Conservation (phyloP, 2,888 invertebrate genomes). For the Acleris cristana region DNA sequence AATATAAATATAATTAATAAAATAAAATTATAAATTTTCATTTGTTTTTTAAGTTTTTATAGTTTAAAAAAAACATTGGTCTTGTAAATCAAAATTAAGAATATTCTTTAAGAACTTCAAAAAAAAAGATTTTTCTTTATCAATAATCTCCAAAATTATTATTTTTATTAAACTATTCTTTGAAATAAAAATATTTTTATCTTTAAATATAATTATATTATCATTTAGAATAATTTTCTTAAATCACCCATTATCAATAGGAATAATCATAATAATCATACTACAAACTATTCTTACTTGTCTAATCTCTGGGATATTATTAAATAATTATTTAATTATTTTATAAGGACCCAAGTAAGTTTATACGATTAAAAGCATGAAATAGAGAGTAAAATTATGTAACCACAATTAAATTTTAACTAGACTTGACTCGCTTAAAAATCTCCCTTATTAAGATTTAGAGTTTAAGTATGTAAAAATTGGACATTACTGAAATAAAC, state of each 20-base stretch:
- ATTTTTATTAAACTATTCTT: conserved; percentile 87
- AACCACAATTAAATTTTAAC: too few species aligned
- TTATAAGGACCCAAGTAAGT: too few species aligned
- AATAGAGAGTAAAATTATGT: too few species aligned
- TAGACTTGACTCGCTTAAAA: too few species aligned
- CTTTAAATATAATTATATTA: conserved; percentile 63
- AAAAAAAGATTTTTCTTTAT: conserved; percentile 81
- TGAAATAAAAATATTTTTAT: conserved; percentile 72
- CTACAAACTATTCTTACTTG: conserved; percentile 78
- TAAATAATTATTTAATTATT: too few species aligned
- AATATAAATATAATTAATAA: conserved; percentile 74
- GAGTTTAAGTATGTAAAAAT: too few species aligned
- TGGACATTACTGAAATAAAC: too few species aligned
- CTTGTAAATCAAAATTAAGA: conserved; percentile 87
- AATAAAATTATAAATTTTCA: conserved; percentile 73
- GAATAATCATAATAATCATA: conserved; percentile 80
- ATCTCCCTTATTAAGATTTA: too few species aligned
- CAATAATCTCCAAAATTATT: conserved; percentile 88
- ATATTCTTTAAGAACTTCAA: conserved; percentile 84
- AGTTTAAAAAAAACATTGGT: conserved; percentile 87
- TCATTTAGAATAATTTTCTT: conserved; percentile 59
- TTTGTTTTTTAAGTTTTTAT: conserved; percentile 77
- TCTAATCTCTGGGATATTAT: conserved; percentile 74
- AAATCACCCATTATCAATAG: conserved; percentile 81
- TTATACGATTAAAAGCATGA: too few species aligned